These are phyloP conservation scores for Brachionus plicatilis DNA, from an alignment of 1,140 invertebrate genomes.

Conservation along the genomic window DNA sequence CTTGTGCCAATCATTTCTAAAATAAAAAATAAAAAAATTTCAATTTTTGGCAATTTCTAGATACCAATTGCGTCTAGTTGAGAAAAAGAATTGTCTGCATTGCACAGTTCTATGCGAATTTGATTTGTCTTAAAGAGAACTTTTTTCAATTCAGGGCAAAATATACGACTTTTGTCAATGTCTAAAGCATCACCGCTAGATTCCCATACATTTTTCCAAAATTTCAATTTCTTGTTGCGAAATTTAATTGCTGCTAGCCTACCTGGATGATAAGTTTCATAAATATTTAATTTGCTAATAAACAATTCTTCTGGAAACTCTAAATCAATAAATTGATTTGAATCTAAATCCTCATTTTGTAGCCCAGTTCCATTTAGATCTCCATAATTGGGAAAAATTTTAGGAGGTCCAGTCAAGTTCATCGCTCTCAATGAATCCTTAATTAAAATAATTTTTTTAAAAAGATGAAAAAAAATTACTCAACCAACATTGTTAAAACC, in stretches of 20 bases:
- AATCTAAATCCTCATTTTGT: conserved; percentile 22
- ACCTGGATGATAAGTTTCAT: conserved; percentile 40
- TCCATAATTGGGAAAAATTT: conserved; percentile 40
- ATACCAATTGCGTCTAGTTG: conserved; percentile 40
- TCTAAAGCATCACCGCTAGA: not conserved
- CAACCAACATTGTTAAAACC: not conserved
- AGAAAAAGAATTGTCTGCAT: conserved; percentile 13
- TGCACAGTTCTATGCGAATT: conserved; percentile 37
- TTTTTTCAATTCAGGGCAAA: conserved; percentile 3
- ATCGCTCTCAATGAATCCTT: not conserved
- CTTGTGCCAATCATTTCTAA: conserved; percentile 10
- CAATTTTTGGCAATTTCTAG: not conserved
- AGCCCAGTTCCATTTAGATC: conserved; percentile 21
- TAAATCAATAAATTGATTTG: conserved; percentile 41
- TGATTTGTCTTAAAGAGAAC: conserved; percentile 30
- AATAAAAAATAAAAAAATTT: not conserved
- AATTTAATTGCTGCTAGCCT: not conserved
- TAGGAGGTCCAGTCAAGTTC: conserved; percentile 32
- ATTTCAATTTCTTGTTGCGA: not conserved
- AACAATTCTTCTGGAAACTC: conserved; percentile 39
- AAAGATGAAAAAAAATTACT: not conserved
- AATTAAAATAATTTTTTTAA: not conserved
- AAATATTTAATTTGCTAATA: conserved; percentile 28
- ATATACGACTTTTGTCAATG: not conserved
- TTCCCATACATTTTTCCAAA: conserved; percentile 37